phyloP scores from a whole-genome alignment of 1,140 invertebrate genomes.

The Calosoma granatense region DNA sequence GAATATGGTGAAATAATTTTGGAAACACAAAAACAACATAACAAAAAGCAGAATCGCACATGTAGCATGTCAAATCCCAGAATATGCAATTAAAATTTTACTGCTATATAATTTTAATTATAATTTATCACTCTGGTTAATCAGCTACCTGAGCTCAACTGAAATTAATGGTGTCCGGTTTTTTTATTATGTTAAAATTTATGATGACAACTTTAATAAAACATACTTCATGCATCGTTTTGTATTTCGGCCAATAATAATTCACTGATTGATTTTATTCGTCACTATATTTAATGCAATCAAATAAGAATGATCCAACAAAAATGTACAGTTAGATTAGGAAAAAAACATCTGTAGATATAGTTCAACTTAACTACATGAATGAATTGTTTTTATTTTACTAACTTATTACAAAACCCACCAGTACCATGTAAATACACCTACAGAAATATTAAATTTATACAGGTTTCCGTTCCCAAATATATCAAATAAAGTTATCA shows the following conservation, averaged over 20 bases:
- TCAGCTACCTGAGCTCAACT: not conserved
- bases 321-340: not conserved
- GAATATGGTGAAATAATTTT: too few species aligned
- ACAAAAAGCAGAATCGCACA: too few species aligned
- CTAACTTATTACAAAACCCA: too few species aligned
- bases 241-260: too few species aligned
- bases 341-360: not conserved
- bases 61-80: not conserved
- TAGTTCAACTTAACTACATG: too few species aligned
- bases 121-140: not conserved
- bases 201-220: not conserved
- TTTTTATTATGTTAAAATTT: not conserved
- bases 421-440: too few species aligned
- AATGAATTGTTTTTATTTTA: too few species aligned
- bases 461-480: too few species aligned
- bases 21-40: too few species aligned
- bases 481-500: too few species aligned
- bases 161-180: not conserved
- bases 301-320: not conserved
- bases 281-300: not conserved
- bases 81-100: not conserved
- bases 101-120: not conserved
- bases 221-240: not conserved
- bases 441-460: too few species aligned
- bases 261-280: not conserved